These are phyloP conservation scores for Girardia tigrina DNA, from an alignment of 2,888 invertebrate species.

Conservation along the genomic window DNA sequence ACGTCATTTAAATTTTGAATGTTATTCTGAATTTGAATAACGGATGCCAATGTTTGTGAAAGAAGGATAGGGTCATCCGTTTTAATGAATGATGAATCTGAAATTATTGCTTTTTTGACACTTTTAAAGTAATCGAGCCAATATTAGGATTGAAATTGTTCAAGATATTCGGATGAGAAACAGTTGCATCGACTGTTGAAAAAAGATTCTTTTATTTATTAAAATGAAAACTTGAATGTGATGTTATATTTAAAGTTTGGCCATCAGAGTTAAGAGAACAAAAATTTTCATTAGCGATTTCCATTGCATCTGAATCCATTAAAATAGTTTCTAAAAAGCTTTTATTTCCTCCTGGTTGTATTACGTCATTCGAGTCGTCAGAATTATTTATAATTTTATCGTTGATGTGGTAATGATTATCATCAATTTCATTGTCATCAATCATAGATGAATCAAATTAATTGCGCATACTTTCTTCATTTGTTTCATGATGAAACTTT, in stretches of 20 bases:
- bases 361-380: neutral
- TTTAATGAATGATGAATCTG: neutral
- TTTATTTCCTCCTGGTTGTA: neutral
- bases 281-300: neutral
- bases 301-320: neutral
- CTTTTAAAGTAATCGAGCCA: too few relatives aligned
- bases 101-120: neutral
- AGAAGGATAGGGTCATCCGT: neutral
- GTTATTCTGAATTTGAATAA: neutral
- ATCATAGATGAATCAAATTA: slow-evolving; percentile 1
- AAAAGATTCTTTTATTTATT: too few relatives aligned
- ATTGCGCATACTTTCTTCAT: neutral
- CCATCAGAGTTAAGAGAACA: neutral
- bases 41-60: neutral
- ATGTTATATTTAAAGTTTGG: neutral
- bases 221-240: too few relatives aligned
- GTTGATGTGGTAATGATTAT: neutral
- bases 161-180: neutral
- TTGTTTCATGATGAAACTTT: too few relatives aligned
- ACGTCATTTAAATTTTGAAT: neutral
- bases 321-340: neutral
- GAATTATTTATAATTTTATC: slow-evolving; percentile 9
- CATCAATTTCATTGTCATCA: slow-evolving; percentile 15
- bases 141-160: neutral
- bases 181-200: too few relatives aligned